Evolutionary conservation across 2,113 vertebrate genomes (phyloP).

Genomic region (Sterrhoptilus dennistouni): DNA sequence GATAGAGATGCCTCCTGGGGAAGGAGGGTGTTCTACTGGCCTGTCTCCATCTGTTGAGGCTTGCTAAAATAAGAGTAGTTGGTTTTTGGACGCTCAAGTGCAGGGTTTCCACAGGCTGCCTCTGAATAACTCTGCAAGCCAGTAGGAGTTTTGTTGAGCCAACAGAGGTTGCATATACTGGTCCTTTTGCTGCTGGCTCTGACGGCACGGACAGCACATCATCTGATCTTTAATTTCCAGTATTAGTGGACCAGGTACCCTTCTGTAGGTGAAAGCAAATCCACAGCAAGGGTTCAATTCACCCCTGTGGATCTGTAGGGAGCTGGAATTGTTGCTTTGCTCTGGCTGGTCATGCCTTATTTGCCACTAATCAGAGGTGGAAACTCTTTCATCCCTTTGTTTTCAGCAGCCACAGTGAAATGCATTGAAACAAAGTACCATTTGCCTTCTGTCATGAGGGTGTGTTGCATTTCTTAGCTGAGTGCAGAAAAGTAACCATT

Average conservation of each 20-base stretch:
- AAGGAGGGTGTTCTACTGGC: background rate
- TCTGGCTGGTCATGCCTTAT: background rate
- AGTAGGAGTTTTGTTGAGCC: background rate
- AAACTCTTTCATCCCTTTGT: background rate
- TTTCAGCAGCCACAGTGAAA: background rate
- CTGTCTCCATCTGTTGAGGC: background rate
- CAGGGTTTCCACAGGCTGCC: background rate
- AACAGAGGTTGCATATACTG: rapidly evolving
- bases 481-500: background rate
- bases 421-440: background rate
- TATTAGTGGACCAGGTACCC: rapidly evolving
- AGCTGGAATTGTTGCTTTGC: background rate
- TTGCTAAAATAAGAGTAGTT: background rate
- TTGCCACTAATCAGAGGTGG: background rate
- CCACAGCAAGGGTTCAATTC: background rate
- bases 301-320: background rate
- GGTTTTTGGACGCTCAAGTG: background rate
- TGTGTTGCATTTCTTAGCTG: background rate
- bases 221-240: background rate
- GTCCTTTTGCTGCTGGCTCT: background rate
- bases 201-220: rapidly evolving
- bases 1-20: background rate
- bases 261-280: background rate
- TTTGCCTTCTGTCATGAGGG: background rate
- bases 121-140: background rate